Base-by-base conservation (phyloP, 2,113 vertebrate species). In the Myiozetetes cayanensis region DNA sequence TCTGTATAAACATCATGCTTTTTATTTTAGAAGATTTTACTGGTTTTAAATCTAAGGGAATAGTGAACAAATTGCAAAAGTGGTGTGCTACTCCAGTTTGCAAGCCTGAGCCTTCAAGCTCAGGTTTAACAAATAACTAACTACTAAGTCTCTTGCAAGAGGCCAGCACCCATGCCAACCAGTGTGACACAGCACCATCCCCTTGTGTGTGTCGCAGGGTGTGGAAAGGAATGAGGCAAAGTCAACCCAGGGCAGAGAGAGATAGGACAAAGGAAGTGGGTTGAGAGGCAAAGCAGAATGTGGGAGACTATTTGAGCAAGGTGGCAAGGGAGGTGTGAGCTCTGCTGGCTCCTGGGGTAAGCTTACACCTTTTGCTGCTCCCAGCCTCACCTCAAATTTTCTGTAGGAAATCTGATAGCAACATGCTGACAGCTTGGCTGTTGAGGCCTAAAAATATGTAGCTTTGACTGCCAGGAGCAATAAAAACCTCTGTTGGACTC, bases 161-260 rank as follows among this genome's bases (percentile, higher is more conserved):
- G 63, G 23, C 61, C 43, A 17, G 31, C 21, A 43, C 12, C 16
- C 0, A 0, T 20, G 41, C 58, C 37, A 67, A 18, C 25, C 28
- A 8, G 10, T 3, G 21, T 75, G 66, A 21, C 56, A 14, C 21
- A 44, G 58, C 20, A 28, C 27, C 47, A 49, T 8, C 14, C 12
- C 7, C 17, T 19, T 82, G 18, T 1, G 1, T 33, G 39, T 67
- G 43, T 62, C 10, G 2, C 65, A 9, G 20, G 0, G 0, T 18
- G 12, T 46, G 63, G 63, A 67, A 55, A 63, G 79, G 33, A 76
- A 35, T 6, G 27, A 68, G 52, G 52, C 19, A 19, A 74, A 73
- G 50, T 17, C 23, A 86, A 12, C 43, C 37, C 44, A 20, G 27
- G 24, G 43, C 68, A 62, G 25, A 83, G 55, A 85, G 67, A 85